phyloP scores from a whole-genome alignment of 2,888 invertebrate genomes.

The Mamestra brassicae region DNA sequence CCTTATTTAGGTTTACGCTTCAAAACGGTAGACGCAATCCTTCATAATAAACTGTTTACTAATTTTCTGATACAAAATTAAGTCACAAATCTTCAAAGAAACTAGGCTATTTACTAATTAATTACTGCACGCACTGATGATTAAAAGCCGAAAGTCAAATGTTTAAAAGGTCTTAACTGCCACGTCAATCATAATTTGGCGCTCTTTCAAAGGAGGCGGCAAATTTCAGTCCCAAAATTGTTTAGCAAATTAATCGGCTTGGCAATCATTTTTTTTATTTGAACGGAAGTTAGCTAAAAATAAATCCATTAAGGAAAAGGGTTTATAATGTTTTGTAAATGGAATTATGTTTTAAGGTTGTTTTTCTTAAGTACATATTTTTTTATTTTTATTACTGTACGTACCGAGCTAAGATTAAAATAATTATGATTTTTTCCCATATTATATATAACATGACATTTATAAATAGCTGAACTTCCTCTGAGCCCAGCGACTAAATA shows the following conservation, averaged over 20 bases:
- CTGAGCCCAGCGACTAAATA: too few relatives aligned
- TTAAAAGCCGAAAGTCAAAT: background rate
- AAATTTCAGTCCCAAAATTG: constrained; percentile 1
- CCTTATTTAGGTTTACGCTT: background rate
- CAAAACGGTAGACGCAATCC: background rate
- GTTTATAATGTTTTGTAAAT: background rate
- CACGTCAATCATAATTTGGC: constrained; percentile 23
- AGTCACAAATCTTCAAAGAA: constrained; percentile 4
- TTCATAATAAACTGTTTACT: background rate
- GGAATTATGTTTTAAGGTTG: background rate
- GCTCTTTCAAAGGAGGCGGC: background rate
- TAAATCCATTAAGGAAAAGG: background rate
- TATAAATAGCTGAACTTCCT: too few relatives aligned
- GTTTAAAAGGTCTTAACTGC: background rate
- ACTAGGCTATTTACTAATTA: background rate
- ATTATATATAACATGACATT: too few relatives aligned
- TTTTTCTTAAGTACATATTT: background rate
- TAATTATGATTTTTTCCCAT: too few relatives aligned
- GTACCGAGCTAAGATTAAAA: too few relatives aligned
- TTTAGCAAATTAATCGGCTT: background rate
- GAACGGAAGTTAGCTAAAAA: background rate
- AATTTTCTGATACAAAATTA: background rate
- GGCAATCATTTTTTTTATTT: background rate
- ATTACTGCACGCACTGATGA: background rate
- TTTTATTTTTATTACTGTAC: too few relatives aligned